Percentiles rank a stretch among this genome's conserved stretches.
Conservation (phyloP, 2,113 vertebrate genomes). For the Phalacrocorax carbo region DNA sequence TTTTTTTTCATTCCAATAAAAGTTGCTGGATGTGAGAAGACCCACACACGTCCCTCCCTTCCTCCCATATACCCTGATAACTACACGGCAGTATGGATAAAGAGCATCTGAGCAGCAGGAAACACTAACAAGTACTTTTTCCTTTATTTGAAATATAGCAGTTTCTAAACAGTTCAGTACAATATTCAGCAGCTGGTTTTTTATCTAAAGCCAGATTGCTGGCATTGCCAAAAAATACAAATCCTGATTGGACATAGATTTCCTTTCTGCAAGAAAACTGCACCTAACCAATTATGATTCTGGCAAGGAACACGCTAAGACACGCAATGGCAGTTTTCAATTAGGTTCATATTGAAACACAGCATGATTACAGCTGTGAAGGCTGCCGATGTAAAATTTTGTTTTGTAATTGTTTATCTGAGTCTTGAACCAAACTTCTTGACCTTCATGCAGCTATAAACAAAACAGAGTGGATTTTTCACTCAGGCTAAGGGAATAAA, state of each 20-base stretch:
- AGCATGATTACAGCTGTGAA: neutral
- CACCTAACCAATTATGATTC: neutral
- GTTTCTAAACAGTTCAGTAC: neutral
- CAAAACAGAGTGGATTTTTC: neutral
- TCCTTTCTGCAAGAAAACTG: neutral
- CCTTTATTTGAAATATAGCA: neutral
- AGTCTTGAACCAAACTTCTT: neutral
- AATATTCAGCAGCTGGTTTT: neutral
- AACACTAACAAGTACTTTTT: neutral
- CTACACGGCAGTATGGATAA: neutral
- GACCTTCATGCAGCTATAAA: neutral
- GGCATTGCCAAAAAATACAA: neutral
- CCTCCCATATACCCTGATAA: neutral
- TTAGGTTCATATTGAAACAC: neutral
- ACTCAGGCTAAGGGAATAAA: neutral
- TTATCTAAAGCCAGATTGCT: neutral
- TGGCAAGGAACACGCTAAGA: neutral
- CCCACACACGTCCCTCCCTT: neutral
- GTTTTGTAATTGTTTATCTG: neutral
- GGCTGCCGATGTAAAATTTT: neutral
- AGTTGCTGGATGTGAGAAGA: neutral
- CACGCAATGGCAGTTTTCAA: neutral
- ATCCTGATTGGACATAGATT: neutral
- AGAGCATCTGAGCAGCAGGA: neutral
- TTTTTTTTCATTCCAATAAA: neutral